Evolutionary conservation across 30 jellyfish, hydroid and myxozoan genomes (phyloP).

Genomic region (Kudoa iwatai): DNA sequence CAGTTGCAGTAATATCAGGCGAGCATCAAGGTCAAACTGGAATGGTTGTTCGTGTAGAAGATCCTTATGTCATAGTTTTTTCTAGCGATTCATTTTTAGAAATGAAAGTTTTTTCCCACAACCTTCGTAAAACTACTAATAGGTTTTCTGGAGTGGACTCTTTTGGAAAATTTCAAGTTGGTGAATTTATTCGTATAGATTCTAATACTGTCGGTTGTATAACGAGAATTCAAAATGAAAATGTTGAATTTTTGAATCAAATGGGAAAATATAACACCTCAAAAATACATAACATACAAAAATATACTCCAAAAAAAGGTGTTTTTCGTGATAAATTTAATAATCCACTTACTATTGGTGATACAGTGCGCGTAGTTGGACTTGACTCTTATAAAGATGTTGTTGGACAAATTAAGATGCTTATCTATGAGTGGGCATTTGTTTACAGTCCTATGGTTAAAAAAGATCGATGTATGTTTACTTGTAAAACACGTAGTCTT

Average conservation of each 20-base stretch:
- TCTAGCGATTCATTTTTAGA: conserved; percentile 49
- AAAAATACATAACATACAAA: too few species aligned
- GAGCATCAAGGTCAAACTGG: conserved; percentile 69
- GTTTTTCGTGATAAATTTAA: neutral
- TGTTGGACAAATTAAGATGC: conserved; percentile 78
- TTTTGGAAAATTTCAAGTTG: neutral
- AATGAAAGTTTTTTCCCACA: conserved; percentile 2
- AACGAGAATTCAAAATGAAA: conserved; percentile 55
- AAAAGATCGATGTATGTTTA: conserved; percentile 79
- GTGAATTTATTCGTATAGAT: neutral
- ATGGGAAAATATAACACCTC: too few species aligned
- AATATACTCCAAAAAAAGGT: neutral
- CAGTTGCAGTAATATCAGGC: conserved; percentile 44
- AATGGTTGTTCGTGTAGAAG: conserved; percentile 38
- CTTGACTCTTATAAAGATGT: conserved; percentile 8
- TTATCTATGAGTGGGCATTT: conserved; percentile 55
- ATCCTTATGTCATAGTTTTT: conserved; percentile 16
- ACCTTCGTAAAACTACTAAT: neutral
- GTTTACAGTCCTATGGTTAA: conserved; percentile 28
- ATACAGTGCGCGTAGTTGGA: neutral
- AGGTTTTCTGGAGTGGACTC: neutral
- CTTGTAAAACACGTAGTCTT: conserved; percentile 13
- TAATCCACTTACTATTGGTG: neutral
- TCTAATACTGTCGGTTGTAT: conserved; percentile 89
- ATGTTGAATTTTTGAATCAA: conserved; percentile 35